Percentiles rank a stretch among this genome's conserved stretches.
Evolutionary conservation across 2,113 vertebrate genomes (phyloP).

Genomic region (Fulica atra): DNA sequence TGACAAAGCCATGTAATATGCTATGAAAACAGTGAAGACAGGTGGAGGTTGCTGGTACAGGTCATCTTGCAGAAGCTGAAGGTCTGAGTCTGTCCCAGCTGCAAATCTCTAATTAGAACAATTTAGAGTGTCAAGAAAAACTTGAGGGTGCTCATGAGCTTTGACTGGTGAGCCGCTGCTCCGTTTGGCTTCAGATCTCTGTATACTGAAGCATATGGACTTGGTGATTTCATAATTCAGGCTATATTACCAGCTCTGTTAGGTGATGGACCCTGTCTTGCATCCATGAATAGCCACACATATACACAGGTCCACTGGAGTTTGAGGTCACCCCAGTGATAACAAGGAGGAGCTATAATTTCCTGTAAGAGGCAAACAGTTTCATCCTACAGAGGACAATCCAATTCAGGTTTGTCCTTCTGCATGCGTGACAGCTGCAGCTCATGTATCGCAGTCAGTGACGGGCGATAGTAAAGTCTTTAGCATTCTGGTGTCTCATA

Average conservation of each 20-base stretch:
- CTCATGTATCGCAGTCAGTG: not conserved
- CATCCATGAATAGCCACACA: not conserved
- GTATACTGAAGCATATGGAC: not conserved
- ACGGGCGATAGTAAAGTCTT: not conserved
- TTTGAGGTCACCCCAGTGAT: not conserved
- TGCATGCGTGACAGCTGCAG: not conserved
- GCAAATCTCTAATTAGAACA: not conserved
- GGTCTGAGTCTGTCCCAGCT: not conserved
- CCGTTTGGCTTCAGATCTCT: not conserved
- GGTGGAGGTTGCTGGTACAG: not conserved
- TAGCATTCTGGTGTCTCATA: not conserved
- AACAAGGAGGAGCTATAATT: not conserved
- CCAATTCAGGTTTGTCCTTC: conserved; percentile 19
- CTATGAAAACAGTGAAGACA: not conserved
- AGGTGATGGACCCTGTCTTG: not conserved
- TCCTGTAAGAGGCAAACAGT: not conserved
- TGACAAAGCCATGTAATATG: not conserved
- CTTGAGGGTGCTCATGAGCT: not conserved
- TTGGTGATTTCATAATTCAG: not conserved
- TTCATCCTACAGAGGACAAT: conserved; percentile 3
- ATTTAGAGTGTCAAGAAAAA: not conserved
- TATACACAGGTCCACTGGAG: not conserved
- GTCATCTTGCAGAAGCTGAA: not conserved
- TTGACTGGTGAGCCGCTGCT: not conserved
- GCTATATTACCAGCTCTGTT: not conserved